Conservation (phyloP, 2,113 vertebrate species). For the Agapornis roseicollis region DNA sequence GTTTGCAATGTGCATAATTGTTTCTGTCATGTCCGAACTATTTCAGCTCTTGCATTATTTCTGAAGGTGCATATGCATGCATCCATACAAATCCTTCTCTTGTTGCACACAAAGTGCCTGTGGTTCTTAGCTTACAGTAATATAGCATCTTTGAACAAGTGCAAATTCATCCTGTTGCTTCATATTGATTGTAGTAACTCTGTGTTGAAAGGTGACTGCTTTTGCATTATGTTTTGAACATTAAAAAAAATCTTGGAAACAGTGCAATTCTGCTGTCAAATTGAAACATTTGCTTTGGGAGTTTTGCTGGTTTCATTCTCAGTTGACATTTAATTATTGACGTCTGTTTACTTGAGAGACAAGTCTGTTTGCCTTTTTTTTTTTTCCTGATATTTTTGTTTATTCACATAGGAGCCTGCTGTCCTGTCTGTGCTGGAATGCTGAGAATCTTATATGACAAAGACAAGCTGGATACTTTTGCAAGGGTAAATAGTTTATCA, state of each 20-base stretch:
- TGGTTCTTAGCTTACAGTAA: not conserved
- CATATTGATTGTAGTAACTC: not conserved
- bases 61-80: not conserved
- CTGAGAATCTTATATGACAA: slow-evolving; percentile 92
- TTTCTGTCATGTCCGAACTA: not conserved
- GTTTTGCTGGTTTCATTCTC: not conserved
- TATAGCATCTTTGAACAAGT: not conserved
- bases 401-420: slow-evolving; percentile 86
- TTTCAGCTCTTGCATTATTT: not conserved
- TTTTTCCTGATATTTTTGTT: not conserved
- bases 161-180: not conserved
- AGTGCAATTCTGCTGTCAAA: not conserved
- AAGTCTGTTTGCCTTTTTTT: not conserved
- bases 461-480: slow-evolving; percentile 91
- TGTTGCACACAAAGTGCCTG: not conserved
- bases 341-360: not conserved
- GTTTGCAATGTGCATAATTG: not conserved
- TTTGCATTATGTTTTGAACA: not conserved
- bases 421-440: slow-evolving; percentile 93
- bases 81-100: not conserved
- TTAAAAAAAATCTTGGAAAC: not conserved
- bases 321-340: not conserved
- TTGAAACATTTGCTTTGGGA: not conserved
- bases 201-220: not conserved
- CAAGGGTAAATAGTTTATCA: slow-evolving; percentile 79